Conservation (phyloP, 2,888 invertebrate genomes). For the Dorcus parallelipipedus region DNA sequence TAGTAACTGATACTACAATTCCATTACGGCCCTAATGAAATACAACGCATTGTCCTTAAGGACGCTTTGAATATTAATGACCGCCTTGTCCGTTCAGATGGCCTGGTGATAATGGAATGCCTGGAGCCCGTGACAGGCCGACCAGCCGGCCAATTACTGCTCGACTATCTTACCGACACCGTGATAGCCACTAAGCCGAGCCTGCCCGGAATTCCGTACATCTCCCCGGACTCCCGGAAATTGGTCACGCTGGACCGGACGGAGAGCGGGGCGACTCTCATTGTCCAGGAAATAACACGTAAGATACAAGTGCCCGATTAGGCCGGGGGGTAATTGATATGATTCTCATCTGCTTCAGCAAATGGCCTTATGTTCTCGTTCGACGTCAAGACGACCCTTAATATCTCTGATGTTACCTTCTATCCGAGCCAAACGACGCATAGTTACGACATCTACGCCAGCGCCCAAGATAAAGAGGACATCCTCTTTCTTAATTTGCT, state of each 20-base stretch:
- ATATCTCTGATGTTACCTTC: slow-evolving; percentile 69
- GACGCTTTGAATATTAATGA: background rate
- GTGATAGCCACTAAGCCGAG: slow-evolving; percentile 61
- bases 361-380: slow-evolving; percentile 65
- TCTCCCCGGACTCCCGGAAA: slow-evolving; percentile 68
- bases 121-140: slow-evolving; percentile 62
- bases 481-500: slow-evolving; percentile 67
- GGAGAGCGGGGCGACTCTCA: slow-evolving; percentile 56
- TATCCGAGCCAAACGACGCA: slow-evolving; percentile 68
- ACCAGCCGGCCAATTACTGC: slow-evolving; percentile 62
- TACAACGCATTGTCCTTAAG: too few species aligned
- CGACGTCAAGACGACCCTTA: slow-evolving; percentile 71
- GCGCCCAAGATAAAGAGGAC: slow-evolving; percentile 68
- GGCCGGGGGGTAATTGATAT: background rate
- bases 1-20: too few species aligned
- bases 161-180: slow-evolving; percentile 71
- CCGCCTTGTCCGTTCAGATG: slow-evolving; percentile 51
- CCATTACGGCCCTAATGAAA: too few species aligned
- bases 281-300: slow-evolving; percentile 65
- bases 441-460: slow-evolving; percentile 71
- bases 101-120: slow-evolving; percentile 69
- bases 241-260: slow-evolving; percentile 64
- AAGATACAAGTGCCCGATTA: slow-evolving; percentile 25
- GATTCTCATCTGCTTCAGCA: slow-evolving; percentile 43
- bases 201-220: slow-evolving; percentile 62